Evolutionary conservation across 2,797 vertebrate genomes (phyloP).

Genomic region (Sphenodon punctatus): DNA sequence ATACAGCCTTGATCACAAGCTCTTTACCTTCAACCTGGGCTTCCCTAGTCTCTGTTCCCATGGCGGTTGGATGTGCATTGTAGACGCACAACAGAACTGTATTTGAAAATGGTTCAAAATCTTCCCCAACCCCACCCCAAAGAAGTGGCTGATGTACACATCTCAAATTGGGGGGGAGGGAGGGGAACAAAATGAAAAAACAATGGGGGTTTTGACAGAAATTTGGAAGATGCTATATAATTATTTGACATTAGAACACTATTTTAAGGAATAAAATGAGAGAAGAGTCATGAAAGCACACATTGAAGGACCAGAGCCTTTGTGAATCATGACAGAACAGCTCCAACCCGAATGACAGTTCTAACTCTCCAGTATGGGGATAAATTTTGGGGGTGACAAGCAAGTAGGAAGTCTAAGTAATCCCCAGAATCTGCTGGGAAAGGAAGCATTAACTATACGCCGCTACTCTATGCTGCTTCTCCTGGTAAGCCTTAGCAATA

Average conservation of each 20-base stretch:
- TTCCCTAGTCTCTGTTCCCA: too few species aligned
- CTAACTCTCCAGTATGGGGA: neutral
- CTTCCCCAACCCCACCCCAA: neutral
- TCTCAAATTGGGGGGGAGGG: neutral
- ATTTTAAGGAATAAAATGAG: neutral
- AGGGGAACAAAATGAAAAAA: neutral
- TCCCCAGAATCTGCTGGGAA: neutral
- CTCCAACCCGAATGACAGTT: neutral
- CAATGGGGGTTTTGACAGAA: fast-evolving
- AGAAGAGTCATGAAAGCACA: neutral
- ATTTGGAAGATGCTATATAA: neutral
- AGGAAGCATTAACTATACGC: fast-evolving
- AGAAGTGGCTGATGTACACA: neutral
- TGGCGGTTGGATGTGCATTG: neutral
- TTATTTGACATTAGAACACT: neutral
- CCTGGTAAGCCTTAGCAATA: too few species aligned
- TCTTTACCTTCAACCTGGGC: too few species aligned
- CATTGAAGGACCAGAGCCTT: neutral
- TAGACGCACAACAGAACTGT: neutral
- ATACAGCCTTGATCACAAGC: too few species aligned
- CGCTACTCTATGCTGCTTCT: neutral
- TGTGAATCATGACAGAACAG: neutral
- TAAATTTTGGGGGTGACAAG: neutral
- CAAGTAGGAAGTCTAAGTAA: neutral
- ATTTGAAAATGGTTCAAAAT: neutral